Evolutionary conservation across 2,113 vertebrate species (phyloP), one percentile per base, ranked within the genome.

Genomic region (Gnathonemus echidnorhynchus): DNA sequence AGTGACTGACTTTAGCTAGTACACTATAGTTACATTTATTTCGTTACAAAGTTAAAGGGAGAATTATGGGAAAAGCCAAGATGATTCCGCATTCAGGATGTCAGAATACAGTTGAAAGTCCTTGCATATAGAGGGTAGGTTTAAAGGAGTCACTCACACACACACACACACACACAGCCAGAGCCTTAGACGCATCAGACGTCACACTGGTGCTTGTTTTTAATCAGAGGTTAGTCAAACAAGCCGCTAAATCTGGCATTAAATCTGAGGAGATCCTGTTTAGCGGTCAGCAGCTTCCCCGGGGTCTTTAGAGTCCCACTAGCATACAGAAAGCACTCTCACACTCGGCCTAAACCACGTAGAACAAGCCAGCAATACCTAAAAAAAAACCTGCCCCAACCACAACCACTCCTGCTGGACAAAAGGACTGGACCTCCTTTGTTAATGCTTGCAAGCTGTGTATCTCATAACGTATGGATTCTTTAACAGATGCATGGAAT

Each of bases 221-320:
- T 70, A 56, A 70, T 70, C n/a, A 70, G 62, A 70, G 46, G 83
- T 21, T 85, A 48, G 83, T 45, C 83, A 48, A 85, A 85, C 46
- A 45, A 70, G 56, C 10, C 10, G 45, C 45, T 70, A 85, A 88
- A 70, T 70, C 88, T 46, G n/a, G 88, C 42, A 27, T 74, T 74
- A 88, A 56, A 74, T 88, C 88, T 66, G 46, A 88, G 74, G 56
- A 17, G 88, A 74, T 74, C 88, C 88, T 49, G 88, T 50, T 74
- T 88, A 70, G 58, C 24, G 66, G 62, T 46, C 42, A 66, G 27
- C 46, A 50, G 46, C 62, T 88, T 88, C 56, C 24, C 39, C 42
- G 2, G 21, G 45, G 53, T 46, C 87, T 66, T 70, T 19, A 86
- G 45, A 88, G 74, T 6, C 17, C 6, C 39, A 31, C 39, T 42